A percentile compares a stretch with the other conserved stretches of the same genome.
Conservation (phyloP, 2,113 vertebrate genomes). For the Okapia johnstoni region DNA sequence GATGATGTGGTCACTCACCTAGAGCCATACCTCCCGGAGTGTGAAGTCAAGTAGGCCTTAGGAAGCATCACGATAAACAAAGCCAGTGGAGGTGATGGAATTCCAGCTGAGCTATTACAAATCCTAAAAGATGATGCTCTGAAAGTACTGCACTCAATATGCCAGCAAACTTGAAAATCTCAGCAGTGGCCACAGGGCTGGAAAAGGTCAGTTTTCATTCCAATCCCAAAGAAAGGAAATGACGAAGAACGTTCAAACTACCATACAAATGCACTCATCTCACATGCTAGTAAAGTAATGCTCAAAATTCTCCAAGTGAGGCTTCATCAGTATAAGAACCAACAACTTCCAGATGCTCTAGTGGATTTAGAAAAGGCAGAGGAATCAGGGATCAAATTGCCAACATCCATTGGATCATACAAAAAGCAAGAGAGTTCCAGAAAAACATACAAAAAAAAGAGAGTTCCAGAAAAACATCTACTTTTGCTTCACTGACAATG, state of each 20-base stretch:
- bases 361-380: neutral
- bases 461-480: neutral
- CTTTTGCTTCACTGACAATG: neutral
- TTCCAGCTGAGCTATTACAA: neutral
- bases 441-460: neutral
- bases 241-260: neutral
- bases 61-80: neutral
- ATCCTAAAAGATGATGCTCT: neutral
- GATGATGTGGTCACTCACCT: neutral
- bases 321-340: neutral
- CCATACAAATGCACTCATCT: neutral
- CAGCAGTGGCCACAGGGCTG: neutral
- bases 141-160: neutral
- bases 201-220: neutral
- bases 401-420: neutral
- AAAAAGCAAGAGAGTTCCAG: neutral
- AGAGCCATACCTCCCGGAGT: accelerated
- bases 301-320: neutral
- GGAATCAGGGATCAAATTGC: neutral
- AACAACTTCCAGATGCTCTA: neutral
- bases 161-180: neutral
- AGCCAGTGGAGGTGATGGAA: neutral
- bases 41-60: neutral
- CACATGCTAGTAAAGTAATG: neutral
- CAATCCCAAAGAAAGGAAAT: neutral